Evolutionary conservation across 2,888 invertebrate species (phyloP), one percentile per base, ranked within the genome.

Genomic region (Cheilosia scutellata): DNA sequence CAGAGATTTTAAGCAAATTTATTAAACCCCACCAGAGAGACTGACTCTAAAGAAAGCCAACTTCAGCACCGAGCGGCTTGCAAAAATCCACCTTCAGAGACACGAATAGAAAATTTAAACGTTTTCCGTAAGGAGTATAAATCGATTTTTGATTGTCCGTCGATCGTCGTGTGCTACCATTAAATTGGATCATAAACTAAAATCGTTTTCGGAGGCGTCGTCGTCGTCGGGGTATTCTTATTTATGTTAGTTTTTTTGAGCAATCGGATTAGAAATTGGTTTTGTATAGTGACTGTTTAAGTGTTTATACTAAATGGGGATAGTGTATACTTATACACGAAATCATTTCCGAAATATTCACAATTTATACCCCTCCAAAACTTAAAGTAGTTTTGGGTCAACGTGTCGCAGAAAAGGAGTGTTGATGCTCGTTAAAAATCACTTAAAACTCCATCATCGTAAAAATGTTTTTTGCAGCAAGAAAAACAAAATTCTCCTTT

Each of bases 361-460:
- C 79, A 75, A 76, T 66, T 66, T 53, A 55, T 65, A 37, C 33
- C n/a, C 42, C n/a, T 4, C 29, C 9, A 29, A 20, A 20, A 16
- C 13, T 33, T 6, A 58, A 33, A 53, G 33, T 44, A 25, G 40
- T 33, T 51, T 66, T 16, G 27, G 51, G 13, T 16, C 4, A 42
- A n/a, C 40, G 13, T 49, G 27, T 40, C 37, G 4, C 2, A 44
- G 37, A 42, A 76, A 78, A 71, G 72, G 65, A 71, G 71, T 65
- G 60, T 51, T 65, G 65, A 47, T 55, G 65, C 74, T 80, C 84
- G 80, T 84, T 84, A 84, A 84, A 84, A 84, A 84, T 76, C 84
- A 80, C 79, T 84, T 80, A 84, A 84, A 84, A 84, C 75, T 80
- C 75, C 84, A 84, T 84, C 80, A 84, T 71, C 84, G 71, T 77